Conservation (phyloP, 2,113 vertebrate genomes). For the Rhynchopsitta pachyrhyncha region DNA sequence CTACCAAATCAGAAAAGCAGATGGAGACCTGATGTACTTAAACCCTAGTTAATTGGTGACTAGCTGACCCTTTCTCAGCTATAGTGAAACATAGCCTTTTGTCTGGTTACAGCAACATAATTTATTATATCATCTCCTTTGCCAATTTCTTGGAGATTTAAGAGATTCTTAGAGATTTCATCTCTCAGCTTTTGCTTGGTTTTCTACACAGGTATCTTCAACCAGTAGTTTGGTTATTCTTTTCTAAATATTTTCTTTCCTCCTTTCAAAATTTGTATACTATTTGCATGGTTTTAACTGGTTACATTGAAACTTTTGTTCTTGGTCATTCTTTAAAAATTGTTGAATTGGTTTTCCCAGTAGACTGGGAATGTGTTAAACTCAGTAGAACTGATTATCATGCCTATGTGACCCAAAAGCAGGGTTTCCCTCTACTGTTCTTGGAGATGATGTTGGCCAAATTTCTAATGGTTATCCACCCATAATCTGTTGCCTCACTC, state of each 20-base stretch:
- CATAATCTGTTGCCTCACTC: neutral
- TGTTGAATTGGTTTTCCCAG: neutral
- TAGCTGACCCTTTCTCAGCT: neutral
- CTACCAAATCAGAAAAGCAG: neutral
- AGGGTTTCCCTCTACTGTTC: neutral
- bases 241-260: neutral
- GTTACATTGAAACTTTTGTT: neutral
- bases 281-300: neutral
- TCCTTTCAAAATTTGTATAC: neutral
- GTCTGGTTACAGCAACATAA: neutral
- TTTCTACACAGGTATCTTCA: neutral
- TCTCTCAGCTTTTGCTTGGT: neutral
- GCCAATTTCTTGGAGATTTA: neutral
- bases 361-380: neutral
- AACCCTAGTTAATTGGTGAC: neutral
- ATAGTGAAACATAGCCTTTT: neutral
- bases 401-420: neutral
- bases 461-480: neutral
- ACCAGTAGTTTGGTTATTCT: neutral
- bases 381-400: neutral
- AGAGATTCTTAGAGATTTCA: neutral
- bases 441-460: neutral
- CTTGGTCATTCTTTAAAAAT: neutral
- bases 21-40: neutral
- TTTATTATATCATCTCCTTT: neutral